Conservation (phyloP, 2,113 vertebrate genomes). For the Anarhynchus alexandrinus region DNA sequence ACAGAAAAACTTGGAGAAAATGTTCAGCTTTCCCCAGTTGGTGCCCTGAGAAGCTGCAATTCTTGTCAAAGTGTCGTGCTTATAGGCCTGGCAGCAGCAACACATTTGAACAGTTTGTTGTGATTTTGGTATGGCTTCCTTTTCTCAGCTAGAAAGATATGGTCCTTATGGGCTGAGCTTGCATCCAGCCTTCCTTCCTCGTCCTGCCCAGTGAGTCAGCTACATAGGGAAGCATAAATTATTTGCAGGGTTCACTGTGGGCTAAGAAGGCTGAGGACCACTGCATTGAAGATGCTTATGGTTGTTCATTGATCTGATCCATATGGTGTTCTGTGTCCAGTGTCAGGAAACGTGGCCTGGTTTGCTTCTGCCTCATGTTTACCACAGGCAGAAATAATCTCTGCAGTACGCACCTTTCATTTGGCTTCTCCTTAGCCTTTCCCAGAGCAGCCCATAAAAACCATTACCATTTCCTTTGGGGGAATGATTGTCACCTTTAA, state of each 20-base stretch:
- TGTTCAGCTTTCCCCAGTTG: fast-evolving
- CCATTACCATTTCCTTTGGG: background rate
- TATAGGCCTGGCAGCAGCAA: background rate
- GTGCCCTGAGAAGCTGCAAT: background rate
- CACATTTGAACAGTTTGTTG: fast-evolving
- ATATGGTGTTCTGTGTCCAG: background rate
- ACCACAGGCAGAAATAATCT: background rate
- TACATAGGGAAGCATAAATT: background rate
- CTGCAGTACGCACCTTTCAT: background rate
- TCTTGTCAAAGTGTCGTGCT: background rate
- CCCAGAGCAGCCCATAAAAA: background rate
- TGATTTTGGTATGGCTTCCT: background rate
- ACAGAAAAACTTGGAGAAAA: background rate
- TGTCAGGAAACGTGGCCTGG: background rate
- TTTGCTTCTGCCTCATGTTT: background rate
- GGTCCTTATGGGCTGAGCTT: background rate
- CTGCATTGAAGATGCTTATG: background rate
- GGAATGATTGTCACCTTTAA: background rate
- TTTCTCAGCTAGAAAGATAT: background rate
- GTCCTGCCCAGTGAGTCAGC: background rate
- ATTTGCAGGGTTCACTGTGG: background rate
- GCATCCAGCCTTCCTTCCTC: background rate
- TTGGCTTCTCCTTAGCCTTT: background rate
- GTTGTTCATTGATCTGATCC: background rate
- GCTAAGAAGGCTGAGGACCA: background rate